Percentiles rank a stretch among this genome's conserved stretches.
Conservation (phyloP, 2,888 invertebrate genomes). For the Eupithecia subumbrata region DNA sequence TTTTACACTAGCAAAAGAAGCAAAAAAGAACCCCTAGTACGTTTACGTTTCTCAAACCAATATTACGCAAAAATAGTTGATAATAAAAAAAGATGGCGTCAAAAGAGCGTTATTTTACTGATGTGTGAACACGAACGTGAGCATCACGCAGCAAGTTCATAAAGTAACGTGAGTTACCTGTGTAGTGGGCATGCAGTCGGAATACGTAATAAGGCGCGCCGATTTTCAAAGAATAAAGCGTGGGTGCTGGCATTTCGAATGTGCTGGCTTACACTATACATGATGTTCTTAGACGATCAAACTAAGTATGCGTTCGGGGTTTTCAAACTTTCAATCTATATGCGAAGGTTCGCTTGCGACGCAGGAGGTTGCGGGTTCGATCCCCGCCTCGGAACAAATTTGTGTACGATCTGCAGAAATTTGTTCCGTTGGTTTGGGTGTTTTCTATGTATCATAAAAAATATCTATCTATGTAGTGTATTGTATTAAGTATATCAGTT, state of each 20-base stretch:
- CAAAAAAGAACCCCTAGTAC: background rate
- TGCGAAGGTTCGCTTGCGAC: too few relatives aligned
- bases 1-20: background rate
- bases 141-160: constrained; percentile 24
- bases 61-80: background rate
- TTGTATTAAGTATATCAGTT: too few relatives aligned
- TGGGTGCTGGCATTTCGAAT: constrained; percentile 11
- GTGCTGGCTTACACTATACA: background rate
- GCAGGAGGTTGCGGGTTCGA: too few relatives aligned
- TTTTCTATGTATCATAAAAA: too few relatives aligned
- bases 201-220: constrained; percentile 33
- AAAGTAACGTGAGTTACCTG: constrained; percentile 33
- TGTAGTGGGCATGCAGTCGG: constrained; percentile 28
- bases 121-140: constrained; percentile 12
- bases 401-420: too few relatives aligned
- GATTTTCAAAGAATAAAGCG: constrained; percentile 29
- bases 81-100: background rate
- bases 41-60: background rate
- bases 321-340: background rate
- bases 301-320: background rate
- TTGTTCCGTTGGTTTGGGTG: too few relatives aligned
- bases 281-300: background rate
- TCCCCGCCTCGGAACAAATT: too few relatives aligned
- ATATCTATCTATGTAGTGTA: too few relatives aligned
- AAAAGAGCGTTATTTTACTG: background rate